phyloP scores from a whole-genome alignment of 2,888 invertebrate genomes.

The Eupithecia abbreviata region DNA sequence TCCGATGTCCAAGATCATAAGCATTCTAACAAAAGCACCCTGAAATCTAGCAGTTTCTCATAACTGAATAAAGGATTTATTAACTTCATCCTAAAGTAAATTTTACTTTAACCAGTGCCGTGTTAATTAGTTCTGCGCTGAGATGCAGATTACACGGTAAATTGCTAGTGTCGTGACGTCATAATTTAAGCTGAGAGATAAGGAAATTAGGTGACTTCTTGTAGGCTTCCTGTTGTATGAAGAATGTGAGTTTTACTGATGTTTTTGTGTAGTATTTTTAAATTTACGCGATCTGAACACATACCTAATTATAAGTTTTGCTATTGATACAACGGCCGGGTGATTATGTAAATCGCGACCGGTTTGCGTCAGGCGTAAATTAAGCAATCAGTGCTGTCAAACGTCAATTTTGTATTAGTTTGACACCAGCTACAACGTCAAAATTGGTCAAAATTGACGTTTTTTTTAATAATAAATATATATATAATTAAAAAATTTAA shows the following conservation, averaged over 20 bases:
- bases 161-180: slow-evolving; percentile 27
- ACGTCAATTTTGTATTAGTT: too few relatives aligned
- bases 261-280: not conserved
- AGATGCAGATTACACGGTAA: slow-evolving; percentile 29
- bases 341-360: too few relatives aligned
- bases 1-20: not conserved
- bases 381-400: too few relatives aligned
- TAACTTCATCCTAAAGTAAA: slow-evolving; percentile 4
- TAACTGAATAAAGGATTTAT: slow-evolving; percentile 16
- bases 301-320: too few relatives aligned
- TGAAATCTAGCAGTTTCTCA: not conserved
- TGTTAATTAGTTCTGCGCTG: slow-evolving; percentile 23
- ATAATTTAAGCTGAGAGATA: slow-evolving; percentile 10
- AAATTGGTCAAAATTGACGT: too few relatives aligned
- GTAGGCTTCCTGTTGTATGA: slow-evolving; percentile 2
- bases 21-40: slow-evolving; percentile 2
- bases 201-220: not conserved
- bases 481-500: too few relatives aligned
- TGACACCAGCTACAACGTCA: too few relatives aligned
- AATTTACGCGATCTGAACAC: too few relatives aligned
- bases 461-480: too few relatives aligned
- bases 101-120: slow-evolving; percentile 6
- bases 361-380: too few relatives aligned
- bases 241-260: not conserved
- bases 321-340: too few relatives aligned